Conservation (phyloP, 2,888 invertebrate genomes). For the Phengaris alcon region DNA sequence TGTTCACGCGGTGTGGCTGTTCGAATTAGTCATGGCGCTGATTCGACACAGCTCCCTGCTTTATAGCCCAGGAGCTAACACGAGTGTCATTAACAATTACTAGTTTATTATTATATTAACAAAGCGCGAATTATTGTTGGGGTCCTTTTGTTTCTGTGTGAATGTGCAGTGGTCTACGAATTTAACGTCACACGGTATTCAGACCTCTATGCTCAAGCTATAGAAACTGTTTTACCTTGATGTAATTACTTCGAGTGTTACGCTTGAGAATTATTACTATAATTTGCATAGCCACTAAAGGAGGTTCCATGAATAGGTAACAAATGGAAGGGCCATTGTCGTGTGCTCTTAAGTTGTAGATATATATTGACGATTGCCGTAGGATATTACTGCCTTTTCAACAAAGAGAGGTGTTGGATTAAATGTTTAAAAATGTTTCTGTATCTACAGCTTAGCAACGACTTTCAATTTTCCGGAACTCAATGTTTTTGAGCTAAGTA, state of each 20-base stretch:
- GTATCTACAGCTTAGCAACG: no score
- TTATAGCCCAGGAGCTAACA: constrained; percentile 51
- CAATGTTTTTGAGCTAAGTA: no score
- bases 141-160: constrained; percentile 70
- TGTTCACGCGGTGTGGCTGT: background rate
- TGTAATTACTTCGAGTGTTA: constrained; percentile 23
- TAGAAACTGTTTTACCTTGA: constrained; percentile 32
- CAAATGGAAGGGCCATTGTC: constrained; percentile 31
- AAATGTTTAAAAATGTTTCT: no score
- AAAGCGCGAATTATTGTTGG: constrained; percentile 62
- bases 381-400: background rate
- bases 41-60: constrained; percentile 55
- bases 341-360: constrained; percentile 20
- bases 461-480: no score
- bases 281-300: constrained; percentile 58
- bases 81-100: constrained; percentile 66
- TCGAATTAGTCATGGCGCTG: constrained; percentile 44
- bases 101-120: constrained; percentile 69
- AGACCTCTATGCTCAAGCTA: constrained; percentile 29
- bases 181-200: constrained; percentile 29
- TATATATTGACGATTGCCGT: constrained; percentile 24
- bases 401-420: no score
- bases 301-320: constrained; percentile 44
- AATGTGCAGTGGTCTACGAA: constrained; percentile 45
- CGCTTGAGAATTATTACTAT: constrained; percentile 57